Evolutionary conservation across 1,140 invertebrate genomes (phyloP), one percentile per base, ranked within the genome.

Genomic region (Anastrepha obliqua): DNA sequence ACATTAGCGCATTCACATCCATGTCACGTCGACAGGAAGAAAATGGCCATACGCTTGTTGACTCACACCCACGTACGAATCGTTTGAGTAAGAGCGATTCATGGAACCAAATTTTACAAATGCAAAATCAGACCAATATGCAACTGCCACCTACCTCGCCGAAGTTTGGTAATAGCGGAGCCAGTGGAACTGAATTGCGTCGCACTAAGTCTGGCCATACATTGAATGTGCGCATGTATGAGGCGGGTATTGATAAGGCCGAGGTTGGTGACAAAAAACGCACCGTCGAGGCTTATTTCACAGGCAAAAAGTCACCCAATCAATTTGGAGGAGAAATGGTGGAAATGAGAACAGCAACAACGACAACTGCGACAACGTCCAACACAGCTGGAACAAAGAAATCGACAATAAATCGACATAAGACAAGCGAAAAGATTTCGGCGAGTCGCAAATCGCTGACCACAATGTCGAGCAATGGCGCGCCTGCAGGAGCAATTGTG

Each of bases 221-320:
- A 4, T 92, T 97, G 88, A 95, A 95, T 11, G 94, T 96, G 29
- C 97, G 95, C 88, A 95, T 97, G 88, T 98, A 95, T 91, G 97
- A 98, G 92, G 97, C 97, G 7, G 96, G 96, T 42, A 95, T 97
- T 87, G 94, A 95, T 8, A 96, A 96, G 86, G 95, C 96, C n/a
- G 95, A 96, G 88, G 93, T 97, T 9, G 94, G 95, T 11, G 95
- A 96, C 55, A 98, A 97, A 94, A 95, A 96, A 90, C 95, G 95
- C 59, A 97, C 97, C 5, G 96, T 98, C 64, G 96, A 97, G 87
- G 96, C 96, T n/a, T 98, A 97, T 91, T 97, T 98, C 90, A 93
- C 94, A 2, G 94, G 94, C 1, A 93, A 94, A 70, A 93, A 93
- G 87, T 92, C 92, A 20, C 91, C 93, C 6, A 91, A 90, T 89